A percentile compares a stretch with the other conserved stretches of the same genome.
These are phyloP conservation scores for Antechinus flavipes DNA, from an alignment of 2,113 vertebrate genomes.

Conservation along the genomic window DNA sequence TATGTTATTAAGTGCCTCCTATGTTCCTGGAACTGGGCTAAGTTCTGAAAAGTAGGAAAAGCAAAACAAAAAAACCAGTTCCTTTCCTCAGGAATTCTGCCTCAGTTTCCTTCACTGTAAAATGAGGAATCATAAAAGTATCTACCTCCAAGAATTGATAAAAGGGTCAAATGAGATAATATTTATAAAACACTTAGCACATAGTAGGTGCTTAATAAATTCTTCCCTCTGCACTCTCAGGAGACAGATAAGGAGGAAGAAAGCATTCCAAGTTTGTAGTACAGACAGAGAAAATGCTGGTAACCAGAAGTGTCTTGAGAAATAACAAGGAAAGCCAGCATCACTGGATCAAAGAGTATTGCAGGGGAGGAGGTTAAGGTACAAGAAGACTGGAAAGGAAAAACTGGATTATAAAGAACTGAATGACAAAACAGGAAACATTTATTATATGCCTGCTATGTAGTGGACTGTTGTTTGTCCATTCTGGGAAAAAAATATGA, in stretches of 20 bases:
- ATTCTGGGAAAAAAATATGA: too few relatives aligned
- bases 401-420: not conserved
- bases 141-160: too few relatives aligned
- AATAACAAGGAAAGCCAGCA: not conserved
- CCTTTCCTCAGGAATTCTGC: too few relatives aligned
- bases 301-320: not conserved
- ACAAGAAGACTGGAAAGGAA: not conserved
- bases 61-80: too few relatives aligned
- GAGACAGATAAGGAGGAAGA: not conserved
- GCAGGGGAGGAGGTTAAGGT: not conserved
- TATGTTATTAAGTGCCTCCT: too few relatives aligned
- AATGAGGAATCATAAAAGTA: too few relatives aligned
- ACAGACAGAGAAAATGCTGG: not conserved
- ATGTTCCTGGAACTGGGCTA: too few relatives aligned
- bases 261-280: not conserved
- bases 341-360: not conserved
- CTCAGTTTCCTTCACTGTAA: too few relatives aligned
- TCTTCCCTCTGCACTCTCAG: not conserved
- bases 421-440: not conserved
- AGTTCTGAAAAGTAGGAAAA: too few relatives aligned
- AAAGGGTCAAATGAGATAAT: too few relatives aligned
- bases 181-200: not conserved
- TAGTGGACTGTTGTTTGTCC: too few relatives aligned
- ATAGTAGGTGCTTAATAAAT: not conserved
- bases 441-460: not conserved